phyloP scores from a whole-genome alignment of 1,140 invertebrate species.

The Heliconius nattereri region DNA sequence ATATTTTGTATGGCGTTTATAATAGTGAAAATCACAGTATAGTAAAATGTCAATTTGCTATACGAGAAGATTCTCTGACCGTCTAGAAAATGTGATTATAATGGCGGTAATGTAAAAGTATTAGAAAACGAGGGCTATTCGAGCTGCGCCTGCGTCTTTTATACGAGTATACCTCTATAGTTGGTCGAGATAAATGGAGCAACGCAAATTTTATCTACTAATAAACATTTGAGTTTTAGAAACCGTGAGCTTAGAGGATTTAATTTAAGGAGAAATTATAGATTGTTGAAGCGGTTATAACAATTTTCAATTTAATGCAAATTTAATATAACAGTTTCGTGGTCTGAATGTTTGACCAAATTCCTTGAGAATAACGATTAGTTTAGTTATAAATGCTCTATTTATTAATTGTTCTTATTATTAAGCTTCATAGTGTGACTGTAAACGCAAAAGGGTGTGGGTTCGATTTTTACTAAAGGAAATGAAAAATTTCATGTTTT shows the following conservation, averaged over 20 bases:
- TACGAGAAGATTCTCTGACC: slow-evolving; percentile 52
- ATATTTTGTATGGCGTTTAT: not conserved
- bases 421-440: no score
- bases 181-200: slow-evolving; percentile 42
- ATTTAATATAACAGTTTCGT: slow-evolving; percentile 57
- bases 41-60: not conserved
- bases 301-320: slow-evolving; percentile 57
- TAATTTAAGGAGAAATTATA: slow-evolving; percentile 36
- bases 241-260: slow-evolving; percentile 28
- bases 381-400: not conserved
- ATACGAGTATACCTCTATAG: not conserved
- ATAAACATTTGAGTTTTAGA: slow-evolving; percentile 30
- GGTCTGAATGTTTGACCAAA: slow-evolving; percentile 55
- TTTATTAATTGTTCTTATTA: not conserved
- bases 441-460: no score
- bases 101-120: slow-evolving; percentile 58
- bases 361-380: not conserved
- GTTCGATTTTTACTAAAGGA: no score
- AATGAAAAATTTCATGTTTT: no score
- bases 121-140: slow-evolving; percentile 63
- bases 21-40: not conserved
- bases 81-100: slow-evolving; percentile 70
- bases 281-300: slow-evolving; percentile 26
- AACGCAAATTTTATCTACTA: slow-evolving; percentile 34
- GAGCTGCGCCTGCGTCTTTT: slow-evolving; percentile 51